Base-by-base conservation (phyloP, 2,113 vertebrate genomes). In the Crotalus horridus region DNA sequence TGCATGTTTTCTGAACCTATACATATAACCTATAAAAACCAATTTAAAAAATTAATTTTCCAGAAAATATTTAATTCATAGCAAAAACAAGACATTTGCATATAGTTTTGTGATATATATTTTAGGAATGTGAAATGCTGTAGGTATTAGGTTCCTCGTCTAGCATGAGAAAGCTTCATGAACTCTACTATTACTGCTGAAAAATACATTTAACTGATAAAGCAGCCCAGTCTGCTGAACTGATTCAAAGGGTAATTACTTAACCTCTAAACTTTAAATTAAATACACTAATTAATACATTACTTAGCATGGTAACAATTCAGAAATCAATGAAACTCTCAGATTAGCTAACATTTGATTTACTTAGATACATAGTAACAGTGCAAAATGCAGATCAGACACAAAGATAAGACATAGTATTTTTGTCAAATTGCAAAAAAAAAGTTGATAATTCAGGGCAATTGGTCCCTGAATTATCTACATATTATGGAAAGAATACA, bases 1-100 rank as follows among this genome's bases (percentile, higher is more conserved):
- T 99, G 99, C 98, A 99, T 99, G 94, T 97, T 98, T 98, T 99
- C 99, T 7, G 99, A 98, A 94, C 99, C 99, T 94, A 99, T 97
- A 95, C 99, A 99, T 97, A 99, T 99, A 93, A 99, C 99, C 99
- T 99, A 96, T 86, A 97, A 92, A 91, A 94, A 92, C 20, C 86
- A 59, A 91, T 94, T 93, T 91, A 21, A 87, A 2, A 90, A 53
- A 29, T 56, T 15, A 91, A 64, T 69, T 81, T 64, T 69, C 92
- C 48, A 17, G 39, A 54, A 48, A 92, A 21, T 91, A 87, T 91
- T 91, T 87, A 2, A 48, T 9, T 54, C 5, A 56, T 48, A 20
- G 24, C 11, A 69, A 56, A n/a, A 55, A 10, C 46, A 43, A 85
- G 51, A 39, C 0, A 58, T 53, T 81, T 43, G 87, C 58, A 29